A percentile compares a stretch with the other conserved stretches of the same genome.
phyloP scores from a whole-genome alignment of 1,140 invertebrate species.

The Chrysomallon squamiferum region DNA sequence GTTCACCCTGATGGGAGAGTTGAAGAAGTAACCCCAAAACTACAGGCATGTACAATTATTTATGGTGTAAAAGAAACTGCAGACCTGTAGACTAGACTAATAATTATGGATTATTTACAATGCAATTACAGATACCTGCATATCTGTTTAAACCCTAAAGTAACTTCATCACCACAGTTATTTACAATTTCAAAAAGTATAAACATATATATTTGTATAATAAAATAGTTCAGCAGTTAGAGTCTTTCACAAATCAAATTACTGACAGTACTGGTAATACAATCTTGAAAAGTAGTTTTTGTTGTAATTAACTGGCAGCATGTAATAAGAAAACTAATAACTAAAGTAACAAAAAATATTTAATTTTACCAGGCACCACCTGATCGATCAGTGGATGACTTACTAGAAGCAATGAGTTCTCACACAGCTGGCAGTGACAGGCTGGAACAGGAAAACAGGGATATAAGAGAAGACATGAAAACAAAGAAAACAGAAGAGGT shows the following conservation, averaged over 20 bases:
- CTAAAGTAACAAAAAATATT: neutral
- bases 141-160: neutral
- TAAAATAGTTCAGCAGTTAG: too few relatives aligned
- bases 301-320: neutral
- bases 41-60: slow-evolving; percentile 18
- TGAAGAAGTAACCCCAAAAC: slow-evolving; percentile 51
- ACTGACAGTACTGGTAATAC: neutral
- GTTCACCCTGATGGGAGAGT: slow-evolving; percentile 55
- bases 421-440: neutral
- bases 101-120: slow-evolving; percentile 5
- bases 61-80: neutral
- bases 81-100: neutral
- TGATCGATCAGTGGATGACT: slow-evolving; percentile 6
- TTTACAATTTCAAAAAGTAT: neutral
- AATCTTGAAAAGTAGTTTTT: neutral
- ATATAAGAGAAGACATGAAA: neutral
- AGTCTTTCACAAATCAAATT: too few relatives aligned
- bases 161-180: neutral
- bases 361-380: slow-evolving; percentile 6
- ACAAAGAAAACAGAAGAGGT: neutral
- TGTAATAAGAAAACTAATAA: neutral
- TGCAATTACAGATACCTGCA: too few relatives aligned
- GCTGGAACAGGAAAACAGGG: neutral
- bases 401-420: neutral
- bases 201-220: neutral